Base-by-base conservation (phyloP, 2,888 invertebrate genomes). In the Lepidochitona cinerea region DNA sequence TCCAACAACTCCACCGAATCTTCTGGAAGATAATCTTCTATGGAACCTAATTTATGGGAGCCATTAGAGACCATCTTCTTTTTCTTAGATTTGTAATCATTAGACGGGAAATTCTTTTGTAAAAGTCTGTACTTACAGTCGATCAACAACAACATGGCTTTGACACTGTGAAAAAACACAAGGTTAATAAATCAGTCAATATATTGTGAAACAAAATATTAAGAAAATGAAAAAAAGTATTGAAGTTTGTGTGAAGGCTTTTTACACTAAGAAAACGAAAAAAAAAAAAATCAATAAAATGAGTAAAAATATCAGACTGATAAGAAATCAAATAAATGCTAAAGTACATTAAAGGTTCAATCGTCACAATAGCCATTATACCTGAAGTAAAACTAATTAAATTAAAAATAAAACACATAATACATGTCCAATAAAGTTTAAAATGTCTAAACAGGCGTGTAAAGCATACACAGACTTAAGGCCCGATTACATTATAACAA, bases 91-190 rank as follows among this genome's bases (percentile, higher is more conserved):
- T 74, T 74, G 66, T 54, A 71, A 49, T 68, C 68, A 23, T 29
- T 82, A 72, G 84, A 81, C 0, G 79, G 79, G 18, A 80, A 68
- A 35, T 82, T 81, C 35, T 79, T 84, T 71, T 84, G 81, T 23
- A 88, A 77, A 14, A 91, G 85, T 68, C 87, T 81, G 81, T 91
- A 90, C 79, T 91, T 91, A 79, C 91, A 91, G 70, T 91, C 90
- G 12, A 91, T 86, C 14, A 91, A 81, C 54, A 91, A 84, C 70
- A 91, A 79, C 91, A 91, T 91, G 1, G 91, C 90, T 68, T 89
- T 89, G 5, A 89, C 87, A 82, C 91, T 91, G 80, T 78, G 80
- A 79, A 32, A 70, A 26, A 53, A 7, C 29, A 64, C 26, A 75
- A 67, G 68, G 37, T 26, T 41, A 32, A 23, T 29, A 35, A 7